Percentiles rank a stretch among this genome's conserved stretches.
These are phyloP conservation scores for Drosophila robusta DNA, from an alignment of 2,888 invertebrate species.

Conservation along the genomic window DNA sequence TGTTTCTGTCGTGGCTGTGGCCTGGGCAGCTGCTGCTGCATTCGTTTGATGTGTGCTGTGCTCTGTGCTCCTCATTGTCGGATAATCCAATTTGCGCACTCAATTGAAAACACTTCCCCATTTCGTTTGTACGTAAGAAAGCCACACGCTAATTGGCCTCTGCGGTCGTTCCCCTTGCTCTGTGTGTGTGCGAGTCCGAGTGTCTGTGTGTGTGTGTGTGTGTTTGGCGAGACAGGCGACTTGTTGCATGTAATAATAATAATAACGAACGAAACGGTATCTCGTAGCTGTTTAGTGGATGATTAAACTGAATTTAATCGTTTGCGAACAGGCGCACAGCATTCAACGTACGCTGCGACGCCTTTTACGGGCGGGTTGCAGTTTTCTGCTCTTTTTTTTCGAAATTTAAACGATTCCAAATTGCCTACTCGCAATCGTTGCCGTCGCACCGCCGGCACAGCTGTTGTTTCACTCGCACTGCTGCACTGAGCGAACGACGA, in stretches of 20 bases:
- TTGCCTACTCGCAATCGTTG: constrained; percentile 51
- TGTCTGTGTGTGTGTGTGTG: constrained; percentile 23
- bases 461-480: constrained; percentile 58
- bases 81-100: constrained; percentile 72
- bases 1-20: constrained; percentile 32
- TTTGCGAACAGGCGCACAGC: constrained; percentile 85
- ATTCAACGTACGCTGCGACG: constrained; percentile 20
- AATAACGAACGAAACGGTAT: constrained; percentile 81
- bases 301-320: constrained; percentile 86
- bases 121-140: constrained; percentile 2
- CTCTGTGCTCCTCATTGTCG: constrained; percentile 53
- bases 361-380: constrained; percentile 33
- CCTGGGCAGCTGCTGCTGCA: constrained; percentile 44
- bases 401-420: constrained; percentile 75
- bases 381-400: constrained; percentile 37
- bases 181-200: constrained; percentile 14
- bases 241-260: constrained; percentile 81
- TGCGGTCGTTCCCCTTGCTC: constrained; percentile 31
- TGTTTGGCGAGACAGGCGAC: constrained; percentile 34
- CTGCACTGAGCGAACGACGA: constrained; percentile 2
- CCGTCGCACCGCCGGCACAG: constrained; percentile 28
- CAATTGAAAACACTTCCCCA: constrained; percentile 34
- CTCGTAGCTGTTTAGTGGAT: constrained; percentile 83
- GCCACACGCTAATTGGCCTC: constrained; percentile 16
- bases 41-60: constrained; percentile 35